Percentiles rank a stretch among this genome's conserved stretches.
These are phyloP conservation scores for Polyommatus icarus DNA, from an alignment of 2,888 invertebrate species.

Conservation along the genomic window DNA sequence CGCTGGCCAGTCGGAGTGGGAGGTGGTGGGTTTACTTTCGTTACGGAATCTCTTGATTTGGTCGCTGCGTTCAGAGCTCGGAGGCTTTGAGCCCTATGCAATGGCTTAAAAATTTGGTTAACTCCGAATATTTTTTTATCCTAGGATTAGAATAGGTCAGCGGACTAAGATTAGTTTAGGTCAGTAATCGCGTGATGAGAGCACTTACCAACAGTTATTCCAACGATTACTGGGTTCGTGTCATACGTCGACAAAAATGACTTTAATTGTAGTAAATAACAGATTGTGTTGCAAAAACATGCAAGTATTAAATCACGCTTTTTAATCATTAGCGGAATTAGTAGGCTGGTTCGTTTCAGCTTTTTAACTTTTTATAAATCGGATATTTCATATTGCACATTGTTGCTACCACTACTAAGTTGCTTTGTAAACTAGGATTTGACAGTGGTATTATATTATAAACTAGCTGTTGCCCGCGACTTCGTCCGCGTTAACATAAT, in stretches of 20 bases:
- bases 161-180: background rate
- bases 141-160: slow-evolving; percentile 19
- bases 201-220: slow-evolving; percentile 22
- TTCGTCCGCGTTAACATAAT: no score
- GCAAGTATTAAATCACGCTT: slow-evolving; percentile 21
- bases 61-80: no score
- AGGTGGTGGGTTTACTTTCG: no score
- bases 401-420: background rate
- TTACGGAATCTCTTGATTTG: no score
- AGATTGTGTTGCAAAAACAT: slow-evolving; percentile 22
- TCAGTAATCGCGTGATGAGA: slow-evolving; percentile 24
- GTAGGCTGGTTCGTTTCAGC: background rate
- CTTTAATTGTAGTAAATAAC: slow-evolving; percentile 24
- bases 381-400: background rate
- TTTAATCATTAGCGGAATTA: slow-evolving; percentile 4
- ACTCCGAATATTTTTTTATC: no score
- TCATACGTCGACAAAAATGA: slow-evolving; percentile 23
- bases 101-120: no score
- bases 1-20: no score
- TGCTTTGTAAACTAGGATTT: no score
- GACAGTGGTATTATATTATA: no score
- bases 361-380: background rate
- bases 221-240: slow-evolving; percentile 24
- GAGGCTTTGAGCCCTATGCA: no score
- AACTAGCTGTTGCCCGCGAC: no score